A percentile compares a stretch with the other conserved stretches of the same genome.
These are phyloP conservation scores for Hypsopygia costalis DNA, from an alignment of 2,888 invertebrate genomes.

Conservation along the genomic window DNA sequence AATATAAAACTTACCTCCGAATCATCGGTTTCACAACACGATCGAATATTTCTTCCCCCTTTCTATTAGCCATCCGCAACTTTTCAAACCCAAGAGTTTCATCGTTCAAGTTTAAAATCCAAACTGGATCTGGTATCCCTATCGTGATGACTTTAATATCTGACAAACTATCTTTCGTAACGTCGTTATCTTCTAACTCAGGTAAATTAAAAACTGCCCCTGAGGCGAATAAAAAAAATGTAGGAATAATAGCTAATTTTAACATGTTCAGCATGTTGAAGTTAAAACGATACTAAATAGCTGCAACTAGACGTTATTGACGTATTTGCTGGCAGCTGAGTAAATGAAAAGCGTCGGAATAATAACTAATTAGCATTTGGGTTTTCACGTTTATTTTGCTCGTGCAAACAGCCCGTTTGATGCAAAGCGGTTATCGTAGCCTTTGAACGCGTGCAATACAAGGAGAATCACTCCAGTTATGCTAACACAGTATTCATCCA, in stretches of 20 bases:
- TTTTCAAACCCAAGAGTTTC: slow-evolving; percentile 26
- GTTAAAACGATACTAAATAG: not conserved
- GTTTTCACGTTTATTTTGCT: too few species aligned
- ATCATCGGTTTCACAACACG: slow-evolving; percentile 23
- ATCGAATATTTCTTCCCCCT: slow-evolving; percentile 32
- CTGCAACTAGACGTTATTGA: too few species aligned
- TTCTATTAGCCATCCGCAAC: slow-evolving; percentile 26
- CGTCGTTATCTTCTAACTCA: not conserved
- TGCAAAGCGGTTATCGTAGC: too few species aligned
- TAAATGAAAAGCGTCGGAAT: not conserved
- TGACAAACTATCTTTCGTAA: not conserved
- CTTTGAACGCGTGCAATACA: too few species aligned
- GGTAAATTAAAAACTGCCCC: not conserved
- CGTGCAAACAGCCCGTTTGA: too few species aligned
- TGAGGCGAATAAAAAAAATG: not conserved
- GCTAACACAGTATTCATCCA: too few species aligned
- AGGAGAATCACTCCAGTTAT: too few species aligned
- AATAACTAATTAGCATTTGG: not conserved
- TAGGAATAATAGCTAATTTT: slow-evolving; percentile 21
- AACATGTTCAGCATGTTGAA: slow-evolving; percentile 13
- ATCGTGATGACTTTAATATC: not conserved
- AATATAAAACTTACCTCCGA: slow-evolving; percentile 23
- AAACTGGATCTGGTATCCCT: slow-evolving; percentile 19
- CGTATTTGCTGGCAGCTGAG: too few species aligned
- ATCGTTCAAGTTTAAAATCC: slow-evolving; percentile 38